Evolutionary conservation across 2,888 invertebrate species (phyloP), one percentile per base, ranked within the genome.

Genomic region (Hypomecis atomaria): DNA sequence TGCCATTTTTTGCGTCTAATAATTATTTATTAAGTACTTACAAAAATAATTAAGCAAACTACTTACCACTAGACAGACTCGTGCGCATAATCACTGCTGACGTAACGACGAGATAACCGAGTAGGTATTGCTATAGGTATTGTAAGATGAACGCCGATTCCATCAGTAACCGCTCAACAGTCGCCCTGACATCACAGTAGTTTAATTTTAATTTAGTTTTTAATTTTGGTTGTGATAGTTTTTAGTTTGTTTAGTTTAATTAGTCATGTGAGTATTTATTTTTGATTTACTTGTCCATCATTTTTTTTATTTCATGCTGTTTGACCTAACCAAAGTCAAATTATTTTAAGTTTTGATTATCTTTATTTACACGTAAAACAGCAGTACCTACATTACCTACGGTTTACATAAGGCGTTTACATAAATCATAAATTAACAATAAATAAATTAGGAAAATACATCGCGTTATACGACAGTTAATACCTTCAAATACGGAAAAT

Each of bases 221-320:
- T 13, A 56, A 37, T 13, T 56, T 59, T 59, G 50, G 48, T 58
- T 52, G 57, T 58, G 58, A 54, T 59, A 68, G 54, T 56, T 68
- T 48, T 23, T 23, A 23, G 66, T 62, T 67, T 43, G 42, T 60
- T 48, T 59, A 60, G 43, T 60, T 53, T 10, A 13, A 13, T 61
- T 69, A 71, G 42, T 53, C 52, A 71, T 62, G 71, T 71, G 62
- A 71, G 71, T 71, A 70, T 64, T 56, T 64, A 53, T 62, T 54
- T 38, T 53, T 42, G 49, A 37, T 49, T 44, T 11, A 38, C 13
- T 13, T 42, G 1, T 55, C 44, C 40, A 6, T 10, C 11, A 3
- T 42, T 5, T 36, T 7, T 45, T 54, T 9, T 44, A 34, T 36
- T 43, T 36, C 4, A n/a, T 34, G 38, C 38, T 38, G 38, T 1